phyloP scores from a whole-genome alignment of 2,888 invertebrate species.

The Lithophane semibrunnea region DNA sequence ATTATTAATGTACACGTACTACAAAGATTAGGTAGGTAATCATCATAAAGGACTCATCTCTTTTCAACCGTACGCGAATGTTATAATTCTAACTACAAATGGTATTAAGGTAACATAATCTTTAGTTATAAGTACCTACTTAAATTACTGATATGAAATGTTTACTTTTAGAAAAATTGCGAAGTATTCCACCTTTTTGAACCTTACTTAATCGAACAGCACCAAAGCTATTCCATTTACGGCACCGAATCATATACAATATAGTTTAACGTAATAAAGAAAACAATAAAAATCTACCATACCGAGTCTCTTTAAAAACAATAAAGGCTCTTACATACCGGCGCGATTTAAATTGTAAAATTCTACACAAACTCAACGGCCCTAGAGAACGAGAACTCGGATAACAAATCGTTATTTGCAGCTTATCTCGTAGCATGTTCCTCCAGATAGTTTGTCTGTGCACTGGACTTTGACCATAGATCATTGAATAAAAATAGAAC shows the following conservation, averaged over 20 bases:
- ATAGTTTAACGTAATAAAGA: neutral
- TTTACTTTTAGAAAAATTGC: neutral
- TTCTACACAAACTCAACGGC: neutral
- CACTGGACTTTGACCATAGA: slow-evolving; percentile 8
- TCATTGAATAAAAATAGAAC: neutral
- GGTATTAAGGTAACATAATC: neutral
- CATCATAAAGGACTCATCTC: slow-evolving; percentile 7
- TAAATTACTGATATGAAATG: neutral
- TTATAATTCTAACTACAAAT: neutral
- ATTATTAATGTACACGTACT: slow-evolving; percentile 29
- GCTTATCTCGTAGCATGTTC: slow-evolving; percentile 5
- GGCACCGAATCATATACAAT: neutral
- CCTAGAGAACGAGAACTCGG: neutral
- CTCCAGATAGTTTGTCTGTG: neutral
- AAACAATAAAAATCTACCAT: neutral
- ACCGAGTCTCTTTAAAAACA: neutral
- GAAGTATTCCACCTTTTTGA: neutral
- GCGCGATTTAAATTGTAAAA: neutral
- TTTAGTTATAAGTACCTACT: neutral
- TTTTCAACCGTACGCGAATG: neutral
- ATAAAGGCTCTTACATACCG: neutral
- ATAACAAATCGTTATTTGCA: slow-evolving; percentile 15
- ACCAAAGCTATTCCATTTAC: neutral
- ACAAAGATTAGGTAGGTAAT: slow-evolving; percentile 13
- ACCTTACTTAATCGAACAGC: neutral